These are phyloP conservation scores for Caenorhabditis sp. DNA, from an alignment of 2,888 invertebrate species.

Conservation along the genomic window DNA sequence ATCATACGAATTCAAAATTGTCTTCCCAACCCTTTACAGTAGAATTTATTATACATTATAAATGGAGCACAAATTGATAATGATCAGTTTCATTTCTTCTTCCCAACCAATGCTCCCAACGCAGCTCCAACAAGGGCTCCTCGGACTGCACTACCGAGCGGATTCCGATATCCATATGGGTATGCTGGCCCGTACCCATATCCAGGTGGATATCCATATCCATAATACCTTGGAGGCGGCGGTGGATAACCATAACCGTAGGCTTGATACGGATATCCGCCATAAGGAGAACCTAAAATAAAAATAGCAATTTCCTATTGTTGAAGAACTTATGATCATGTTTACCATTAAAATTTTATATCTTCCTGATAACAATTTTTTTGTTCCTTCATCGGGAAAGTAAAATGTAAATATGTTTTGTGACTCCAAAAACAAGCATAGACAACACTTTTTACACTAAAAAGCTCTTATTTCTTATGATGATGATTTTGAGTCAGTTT, in stretches of 20 bases:
- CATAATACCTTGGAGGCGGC: slow-evolving; percentile 2
- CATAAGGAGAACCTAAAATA: too few relatives aligned
- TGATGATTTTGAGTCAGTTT: too few relatives aligned
- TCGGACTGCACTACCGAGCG: slow-evolving; percentile 32
- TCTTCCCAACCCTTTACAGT: too few relatives aligned
- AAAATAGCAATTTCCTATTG: too few relatives aligned
- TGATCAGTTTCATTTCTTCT: slow-evolving; percentile 10
- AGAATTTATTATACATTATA: neutral
- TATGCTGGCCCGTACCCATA: slow-evolving; percentile 2
- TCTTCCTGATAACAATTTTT: neutral
- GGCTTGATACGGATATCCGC: neutral
- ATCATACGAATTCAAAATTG: neutral
- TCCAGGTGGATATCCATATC: slow-evolving; percentile 6
- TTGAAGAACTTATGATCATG: too few relatives aligned
- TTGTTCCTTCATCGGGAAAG: neutral
- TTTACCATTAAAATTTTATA: neutral
- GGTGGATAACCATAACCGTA: slow-evolving; percentile 4
- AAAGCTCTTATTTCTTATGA: too few relatives aligned
- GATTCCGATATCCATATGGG: slow-evolving; percentile 25
- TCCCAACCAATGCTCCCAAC: slow-evolving; percentile 42
- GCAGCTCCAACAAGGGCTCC: slow-evolving; percentile 40
- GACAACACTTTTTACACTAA: too few relatives aligned
- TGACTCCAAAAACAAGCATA: too few relatives aligned
- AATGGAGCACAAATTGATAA: neutral
- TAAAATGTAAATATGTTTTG: too few relatives aligned